Evolutionary conservation across 2,113 vertebrate genomes (phyloP).

Genomic region (Entomyzon cyanotis): DNA sequence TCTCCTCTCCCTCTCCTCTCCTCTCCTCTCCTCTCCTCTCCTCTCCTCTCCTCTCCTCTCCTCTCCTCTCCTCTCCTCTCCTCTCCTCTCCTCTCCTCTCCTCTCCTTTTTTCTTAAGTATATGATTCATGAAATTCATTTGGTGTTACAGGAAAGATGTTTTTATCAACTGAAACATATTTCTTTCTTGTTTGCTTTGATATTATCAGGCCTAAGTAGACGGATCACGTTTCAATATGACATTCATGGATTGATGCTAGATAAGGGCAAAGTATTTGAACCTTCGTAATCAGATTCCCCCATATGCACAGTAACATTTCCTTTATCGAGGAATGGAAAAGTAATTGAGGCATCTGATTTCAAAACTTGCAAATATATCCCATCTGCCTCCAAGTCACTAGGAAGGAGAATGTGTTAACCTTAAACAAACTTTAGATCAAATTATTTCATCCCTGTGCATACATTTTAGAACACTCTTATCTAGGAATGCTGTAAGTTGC

Average conservation of each 20-base stretch:
- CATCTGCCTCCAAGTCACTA: neutral
- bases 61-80: neutral
- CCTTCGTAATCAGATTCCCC: conserved; percentile 1
- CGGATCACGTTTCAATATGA: conserved; percentile 1
- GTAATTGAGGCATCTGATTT: conserved; percentile 32
- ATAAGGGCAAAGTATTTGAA: conserved; percentile 39
- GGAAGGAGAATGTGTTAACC: neutral
- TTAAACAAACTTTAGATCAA: conserved; percentile 17
- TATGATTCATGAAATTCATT: neutral
- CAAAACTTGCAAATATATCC: conserved; percentile 24
- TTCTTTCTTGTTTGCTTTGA: conserved; percentile 51
- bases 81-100: no score
- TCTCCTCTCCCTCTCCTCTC: neutral
- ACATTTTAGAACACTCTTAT: neutral
- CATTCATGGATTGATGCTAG: conserved; percentile 8
- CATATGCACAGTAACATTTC: conserved; percentile 21
- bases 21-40: no score
- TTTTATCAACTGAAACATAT: conserved; percentile 27
- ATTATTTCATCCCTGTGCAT: neutral
- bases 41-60: no score
- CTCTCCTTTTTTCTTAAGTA: neutral
- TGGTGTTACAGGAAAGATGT: neutral
- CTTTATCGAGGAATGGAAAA: neutral
- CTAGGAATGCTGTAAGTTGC: neutral
- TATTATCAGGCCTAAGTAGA: conserved; percentile 18